Evolutionary conservation across 2,113 vertebrate genomes (phyloP), one percentile per base, ranked within the genome.

Genomic region (Oryctolagus cuniculus): DNA sequence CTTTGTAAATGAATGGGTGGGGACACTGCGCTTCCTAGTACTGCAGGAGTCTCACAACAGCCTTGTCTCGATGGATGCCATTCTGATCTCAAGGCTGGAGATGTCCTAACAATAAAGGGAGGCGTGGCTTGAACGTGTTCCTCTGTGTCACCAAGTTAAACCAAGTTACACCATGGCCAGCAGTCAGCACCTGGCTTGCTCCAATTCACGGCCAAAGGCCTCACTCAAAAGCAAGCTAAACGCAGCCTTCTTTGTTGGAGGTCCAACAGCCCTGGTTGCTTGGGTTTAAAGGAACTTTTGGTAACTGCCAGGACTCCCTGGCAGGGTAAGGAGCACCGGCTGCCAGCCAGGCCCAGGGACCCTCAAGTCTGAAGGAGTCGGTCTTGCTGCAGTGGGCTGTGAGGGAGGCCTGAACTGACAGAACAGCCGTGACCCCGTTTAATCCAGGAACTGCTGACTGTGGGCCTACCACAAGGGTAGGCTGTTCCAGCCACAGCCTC

Each of bases 21-120:
- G 95, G 93, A 51, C 58, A 87, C 77, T 61, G 13, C 10, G 53
- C 49, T n/a, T n/a, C 93, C 49, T 85, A 79, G 27, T 34, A 82
- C 63, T 80, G 61, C 81, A 69, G 6, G 27, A n/a, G 55, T 31
- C 83, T 90, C 53, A 94, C 67, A 80, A 64, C 38, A 84, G 36
- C 44, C 12, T 58, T 21, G 9, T 86, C 53, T 36, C 94, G 92
- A 93, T 58, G 49, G 92, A 93, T 58, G 49, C 38, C 36, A 4
- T 13, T 36, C 78, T 81, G n/a, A 16, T 58, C n/a, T 69, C 21
- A 51, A 89, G 83, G 49, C 44, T 78, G 69, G 12, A 89, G 83
- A 81, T 10, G 19, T 4, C 70, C 77, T 31, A 22, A 84, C 0
- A 91, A 95, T 2, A 70, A 44, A n/a, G 11, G 9, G 6, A 36